phyloP scores from a whole-genome alignment of 2,888 invertebrate genomes.

The Cephus runcator region DNA sequence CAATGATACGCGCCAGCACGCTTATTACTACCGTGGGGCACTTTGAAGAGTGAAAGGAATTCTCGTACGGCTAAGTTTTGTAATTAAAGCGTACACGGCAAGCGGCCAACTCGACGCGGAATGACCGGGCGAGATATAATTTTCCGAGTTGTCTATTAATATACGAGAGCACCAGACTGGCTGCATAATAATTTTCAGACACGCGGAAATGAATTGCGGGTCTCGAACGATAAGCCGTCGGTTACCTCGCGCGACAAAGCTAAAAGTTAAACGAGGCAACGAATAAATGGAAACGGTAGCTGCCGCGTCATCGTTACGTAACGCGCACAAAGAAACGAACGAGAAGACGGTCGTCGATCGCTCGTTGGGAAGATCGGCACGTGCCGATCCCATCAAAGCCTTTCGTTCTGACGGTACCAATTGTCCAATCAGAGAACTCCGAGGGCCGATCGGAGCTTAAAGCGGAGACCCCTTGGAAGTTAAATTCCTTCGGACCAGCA shows the following conservation, averaged over 20 bases:
- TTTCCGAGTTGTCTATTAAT: background rate
- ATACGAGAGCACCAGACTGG: background rate
- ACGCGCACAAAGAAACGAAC: background rate
- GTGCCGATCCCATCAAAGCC: background rate
- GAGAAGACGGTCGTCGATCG: background rate
- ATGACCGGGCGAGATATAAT: background rate
- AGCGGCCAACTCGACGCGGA: background rate
- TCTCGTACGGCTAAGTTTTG: background rate
- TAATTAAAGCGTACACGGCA: background rate
- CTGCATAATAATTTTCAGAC: background rate
- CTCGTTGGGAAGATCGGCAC: background rate
- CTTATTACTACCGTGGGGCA: background rate
- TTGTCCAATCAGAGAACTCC: background rate
- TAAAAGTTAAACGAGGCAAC: background rate
- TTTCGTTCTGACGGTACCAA: background rate
- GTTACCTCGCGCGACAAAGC: background rate
- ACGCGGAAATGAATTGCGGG: background rate
- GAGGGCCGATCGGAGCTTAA: background rate
- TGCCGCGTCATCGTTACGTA: background rate
- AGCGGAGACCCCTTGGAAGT: background rate
- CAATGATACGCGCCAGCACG: background rate
- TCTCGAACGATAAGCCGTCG: background rate
- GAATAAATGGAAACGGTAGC: background rate
- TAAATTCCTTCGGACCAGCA: background rate
- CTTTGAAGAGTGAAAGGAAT: conserved; percentile 1